These are phyloP conservation scores for Apis florea DNA, from an alignment of 1,140 invertebrate genomes.

Conservation along the genomic window DNA sequence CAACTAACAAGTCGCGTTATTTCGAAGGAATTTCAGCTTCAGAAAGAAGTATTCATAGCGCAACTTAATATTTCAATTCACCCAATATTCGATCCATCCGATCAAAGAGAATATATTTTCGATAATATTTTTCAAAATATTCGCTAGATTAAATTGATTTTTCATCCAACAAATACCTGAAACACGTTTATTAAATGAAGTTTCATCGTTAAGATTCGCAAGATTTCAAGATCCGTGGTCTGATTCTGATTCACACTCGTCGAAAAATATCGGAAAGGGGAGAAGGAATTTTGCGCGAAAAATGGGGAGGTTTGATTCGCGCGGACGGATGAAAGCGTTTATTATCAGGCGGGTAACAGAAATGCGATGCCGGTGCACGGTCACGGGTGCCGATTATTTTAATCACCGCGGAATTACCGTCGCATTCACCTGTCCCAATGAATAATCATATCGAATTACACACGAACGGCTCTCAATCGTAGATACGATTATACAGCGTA, in stretches of 20 bases:
- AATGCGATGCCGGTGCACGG: conserved; percentile 54
- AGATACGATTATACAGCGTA: conserved; percentile 68
- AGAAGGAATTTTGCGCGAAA: conserved; percentile 23
- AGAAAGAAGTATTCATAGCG: too few species aligned
- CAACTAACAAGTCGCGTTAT: too few species aligned
- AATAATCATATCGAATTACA: conserved; percentile 72
- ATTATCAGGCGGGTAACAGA: conserved; percentile 56
- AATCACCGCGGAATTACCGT: conserved; percentile 64
- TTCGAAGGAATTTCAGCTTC: too few species aligned
- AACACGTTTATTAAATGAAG: too few species aligned
- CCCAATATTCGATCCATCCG: too few species aligned
- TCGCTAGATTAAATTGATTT: too few species aligned
- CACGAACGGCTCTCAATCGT: conserved; percentile 66
- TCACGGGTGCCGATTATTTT: conserved; percentile 67
- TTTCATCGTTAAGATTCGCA: too few species aligned
- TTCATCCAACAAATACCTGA: too few species aligned
- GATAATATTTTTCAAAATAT: too few species aligned
- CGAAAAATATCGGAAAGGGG: neutral
- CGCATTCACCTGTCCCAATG: conserved; percentile 67
- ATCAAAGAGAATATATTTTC: too few species aligned
- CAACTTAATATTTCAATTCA: too few species aligned
- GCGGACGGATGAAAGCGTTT: conserved; percentile 54
- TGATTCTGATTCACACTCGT: neutral
- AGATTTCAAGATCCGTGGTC: too few species aligned
- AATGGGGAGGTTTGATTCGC: neutral